These are phyloP conservation scores for Lepus europaeus DNA, from an alignment of 2,113 vertebrate species.

Conservation along the genomic window DNA sequence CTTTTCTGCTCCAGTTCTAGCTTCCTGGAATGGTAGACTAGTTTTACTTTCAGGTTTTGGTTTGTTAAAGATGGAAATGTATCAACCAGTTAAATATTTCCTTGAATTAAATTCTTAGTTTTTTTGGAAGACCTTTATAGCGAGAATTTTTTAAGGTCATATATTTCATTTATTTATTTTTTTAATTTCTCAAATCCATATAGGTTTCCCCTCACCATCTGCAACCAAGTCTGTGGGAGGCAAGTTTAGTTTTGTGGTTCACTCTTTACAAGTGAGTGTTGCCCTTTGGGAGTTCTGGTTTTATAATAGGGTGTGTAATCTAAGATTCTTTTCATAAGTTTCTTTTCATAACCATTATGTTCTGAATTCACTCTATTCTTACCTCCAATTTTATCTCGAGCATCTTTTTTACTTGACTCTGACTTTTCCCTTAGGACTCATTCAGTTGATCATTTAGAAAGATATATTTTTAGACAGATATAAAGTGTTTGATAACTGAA, in stretches of 20 bases:
- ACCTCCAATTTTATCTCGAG: background rate
- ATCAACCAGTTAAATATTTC: background rate
- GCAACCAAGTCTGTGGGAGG: background rate
- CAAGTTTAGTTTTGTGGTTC: background rate
- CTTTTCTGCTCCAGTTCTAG: background rate
- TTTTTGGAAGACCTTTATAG: background rate
- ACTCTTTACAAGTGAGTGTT: background rate
- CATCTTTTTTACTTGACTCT: background rate
- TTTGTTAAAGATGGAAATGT: background rate
- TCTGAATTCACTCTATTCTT: background rate
- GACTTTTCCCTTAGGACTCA: background rate
- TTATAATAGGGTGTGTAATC: background rate
- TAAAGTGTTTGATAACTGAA: background rate
- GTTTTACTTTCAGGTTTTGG: conserved; percentile 10
- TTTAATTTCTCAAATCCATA: background rate
- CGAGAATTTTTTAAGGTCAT: background rate
- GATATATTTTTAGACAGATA: background rate
- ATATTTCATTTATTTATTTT: no score
- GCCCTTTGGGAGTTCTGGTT: background rate
- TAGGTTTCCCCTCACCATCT: background rate
- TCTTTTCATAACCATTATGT: background rate
- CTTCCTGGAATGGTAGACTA: background rate
- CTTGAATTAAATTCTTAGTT: background rate
- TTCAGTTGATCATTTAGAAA: background rate
- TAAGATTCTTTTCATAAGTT: background rate